phyloP scores from a whole-genome alignment of 2,113 vertebrate species.

The Parus major region DNA sequence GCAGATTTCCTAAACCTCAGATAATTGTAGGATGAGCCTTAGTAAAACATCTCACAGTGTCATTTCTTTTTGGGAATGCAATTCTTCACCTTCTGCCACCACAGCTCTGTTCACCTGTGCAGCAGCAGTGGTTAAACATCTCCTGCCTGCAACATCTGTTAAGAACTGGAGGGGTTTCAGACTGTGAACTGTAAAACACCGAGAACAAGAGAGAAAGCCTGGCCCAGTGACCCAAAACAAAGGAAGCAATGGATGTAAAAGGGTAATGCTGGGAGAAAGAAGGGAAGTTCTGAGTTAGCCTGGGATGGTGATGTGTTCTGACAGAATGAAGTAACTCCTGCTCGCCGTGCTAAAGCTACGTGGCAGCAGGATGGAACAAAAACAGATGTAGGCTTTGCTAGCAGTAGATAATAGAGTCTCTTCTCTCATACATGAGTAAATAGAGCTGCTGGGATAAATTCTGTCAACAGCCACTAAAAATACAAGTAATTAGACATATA shows the following conservation, averaged over 20 bases:
- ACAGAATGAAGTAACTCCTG: conserved; percentile 77
- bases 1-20: conserved; percentile 76
- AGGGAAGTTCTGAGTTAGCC: conserved; percentile 67
- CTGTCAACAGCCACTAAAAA: conserved; percentile 26
- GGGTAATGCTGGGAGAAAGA: conserved; percentile 40
- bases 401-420: background rate
- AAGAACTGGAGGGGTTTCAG: conserved; percentile 60
- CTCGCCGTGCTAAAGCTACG: conserved; percentile 16
- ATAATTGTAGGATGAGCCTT: conserved; percentile 71
- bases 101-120: conserved; percentile 55
- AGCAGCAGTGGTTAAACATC: conserved; percentile 62
- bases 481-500: conserved; percentile 42
- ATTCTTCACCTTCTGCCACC: conserved; percentile 71
- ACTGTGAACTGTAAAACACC: conserved; percentile 48
- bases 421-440: background rate
- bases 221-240: conserved; percentile 71
- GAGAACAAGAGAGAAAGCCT: conserved; percentile 38
- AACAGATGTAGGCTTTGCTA: conserved; percentile 52
- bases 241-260: conserved; percentile 42
- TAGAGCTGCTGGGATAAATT: conserved; percentile 14
- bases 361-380: conserved; percentile 57
- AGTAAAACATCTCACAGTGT: conserved; percentile 47
- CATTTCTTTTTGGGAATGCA: conserved; percentile 63
- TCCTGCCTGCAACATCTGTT: conserved; percentile 67
- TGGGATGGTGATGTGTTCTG: conserved; percentile 76